Conservation (phyloP, 2,797 vertebrate species). For the Euthynnus affinis region DNA sequence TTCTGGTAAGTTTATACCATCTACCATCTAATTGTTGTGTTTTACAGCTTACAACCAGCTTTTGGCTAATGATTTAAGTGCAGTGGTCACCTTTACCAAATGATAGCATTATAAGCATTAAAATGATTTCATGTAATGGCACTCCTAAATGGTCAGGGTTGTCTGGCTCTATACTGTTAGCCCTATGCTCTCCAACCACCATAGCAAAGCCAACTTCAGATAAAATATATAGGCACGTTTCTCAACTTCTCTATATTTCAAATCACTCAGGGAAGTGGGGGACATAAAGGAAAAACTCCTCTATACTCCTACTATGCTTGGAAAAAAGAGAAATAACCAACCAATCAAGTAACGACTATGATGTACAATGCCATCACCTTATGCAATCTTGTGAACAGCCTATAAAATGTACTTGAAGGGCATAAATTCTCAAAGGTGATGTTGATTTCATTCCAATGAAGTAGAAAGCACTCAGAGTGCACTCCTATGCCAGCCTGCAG, state of each 20-base stretch:
- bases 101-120: not conserved
- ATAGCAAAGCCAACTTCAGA: not conserved
- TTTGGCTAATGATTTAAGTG: not conserved
- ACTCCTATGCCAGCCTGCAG: not conserved
- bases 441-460: not conserved
- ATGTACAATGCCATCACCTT: not conserved
- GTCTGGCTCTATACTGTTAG: not conserved
- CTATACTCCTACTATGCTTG: slow-evolving; percentile 1
- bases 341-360: not conserved
- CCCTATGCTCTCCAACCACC: not conserved
- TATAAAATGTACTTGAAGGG: not conserved
- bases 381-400: not conserved
- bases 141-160: not conserved
- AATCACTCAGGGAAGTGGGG: slow-evolving; percentile 21
- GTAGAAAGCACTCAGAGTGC: not conserved
- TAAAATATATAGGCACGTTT: not conserved
- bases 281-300: not conserved
- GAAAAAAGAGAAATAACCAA: not conserved
- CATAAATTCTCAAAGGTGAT: not conserved
- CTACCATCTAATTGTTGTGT: not conserved
- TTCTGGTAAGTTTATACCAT: not conserved
- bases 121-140: not conserved
- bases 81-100: not conserved
- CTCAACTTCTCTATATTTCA: not conserved
- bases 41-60: not conserved